Base-by-base conservation (phyloP, 2,797 vertebrate genomes). In the Sebastes trivittatus region DNA sequence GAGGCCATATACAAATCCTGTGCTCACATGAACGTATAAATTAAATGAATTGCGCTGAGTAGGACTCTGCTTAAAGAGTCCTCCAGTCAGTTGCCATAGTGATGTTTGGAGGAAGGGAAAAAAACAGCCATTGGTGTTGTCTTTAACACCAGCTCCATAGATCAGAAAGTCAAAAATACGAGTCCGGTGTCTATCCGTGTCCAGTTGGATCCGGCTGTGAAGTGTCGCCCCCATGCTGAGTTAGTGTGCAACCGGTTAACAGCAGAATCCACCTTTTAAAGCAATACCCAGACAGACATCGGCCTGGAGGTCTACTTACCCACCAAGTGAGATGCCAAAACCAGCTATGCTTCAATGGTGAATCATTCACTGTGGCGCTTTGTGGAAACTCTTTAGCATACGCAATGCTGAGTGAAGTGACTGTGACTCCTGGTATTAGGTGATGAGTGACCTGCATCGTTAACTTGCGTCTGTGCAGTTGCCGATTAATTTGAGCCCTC, bases 11-110 rank as follows among this genome's bases (percentile, higher is more conserved):
- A 59, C 46, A 83, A 72, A 84, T 46, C 54, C 49, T 25, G 38
- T 4, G 9, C 65, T 65, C 60, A 32, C 38, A 75, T 36, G 6
- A 78, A 70, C 42, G 11, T 78, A 77, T 63, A 72, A 79, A 83
- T 81, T 20, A 82, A 72, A 81, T 4, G 4, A 78, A 81, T 64
- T 30, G 9, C 0, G 14, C 62, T 49, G 54, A 73, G 36, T 70
- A 20, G 27, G 42, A 38, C 38, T 70, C 7, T 22, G 34, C 62
- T 75, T 67, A 22, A 81, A 75, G 63, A 87, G 29, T 82, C 75
- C 56, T 66, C 69, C 66, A 54, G 64, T 73, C 66, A 49, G 85
- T 90, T 88, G 62, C 88, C 67, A 80, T 92, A 87, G 75, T 23
- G 72, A 80, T 88, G 77, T 83, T 83, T 81, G 64, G 76, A 83